Percentiles rank a stretch among this genome's conserved stretches.
These are phyloP conservation scores for Solen grandis DNA, from an alignment of 1,140 invertebrate genomes.

Conservation along the genomic window DNA sequence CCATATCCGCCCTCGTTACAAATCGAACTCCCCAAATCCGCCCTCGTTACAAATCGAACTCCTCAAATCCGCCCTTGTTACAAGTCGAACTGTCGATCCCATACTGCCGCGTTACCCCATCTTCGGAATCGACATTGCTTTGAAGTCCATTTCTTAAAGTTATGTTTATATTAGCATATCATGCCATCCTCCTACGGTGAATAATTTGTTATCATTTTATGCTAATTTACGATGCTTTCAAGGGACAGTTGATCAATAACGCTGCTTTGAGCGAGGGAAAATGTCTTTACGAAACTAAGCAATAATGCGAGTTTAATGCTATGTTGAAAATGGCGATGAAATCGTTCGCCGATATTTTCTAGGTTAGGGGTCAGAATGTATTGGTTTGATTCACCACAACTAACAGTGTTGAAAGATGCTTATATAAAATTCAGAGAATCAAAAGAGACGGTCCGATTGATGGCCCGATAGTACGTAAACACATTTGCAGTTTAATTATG, in stretches of 20 bases:
- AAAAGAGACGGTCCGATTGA: constrained; percentile 41
- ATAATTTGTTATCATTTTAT: constrained; percentile 39
- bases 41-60: too few relatives aligned
- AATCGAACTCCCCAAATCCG: too few relatives aligned
- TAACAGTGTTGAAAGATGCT: background rate
- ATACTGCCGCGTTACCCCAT: background rate
- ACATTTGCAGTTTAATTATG: too few relatives aligned
- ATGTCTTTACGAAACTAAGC: too few relatives aligned
- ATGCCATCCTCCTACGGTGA: background rate
- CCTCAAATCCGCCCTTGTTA: too few relatives aligned
- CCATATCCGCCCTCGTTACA: too few relatives aligned
- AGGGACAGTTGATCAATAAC: constrained; percentile 3
- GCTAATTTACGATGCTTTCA: constrained; percentile 32
- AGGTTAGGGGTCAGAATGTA: background rate
- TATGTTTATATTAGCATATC: constrained; percentile 44
- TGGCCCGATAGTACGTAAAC: too few relatives aligned
- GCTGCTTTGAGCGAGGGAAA: background rate
- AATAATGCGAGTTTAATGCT: too few relatives aligned
- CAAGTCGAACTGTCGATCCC: too few relatives aligned
- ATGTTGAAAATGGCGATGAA: too few relatives aligned
- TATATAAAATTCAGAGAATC: constrained; percentile 12
- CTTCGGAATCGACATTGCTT: background rate
- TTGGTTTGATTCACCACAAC: constrained; percentile 14
- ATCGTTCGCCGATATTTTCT: background rate
- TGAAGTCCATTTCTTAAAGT: background rate